Base-by-base conservation (phyloP, 2,888 invertebrate species). In the Schizaphis graminum region DNA sequence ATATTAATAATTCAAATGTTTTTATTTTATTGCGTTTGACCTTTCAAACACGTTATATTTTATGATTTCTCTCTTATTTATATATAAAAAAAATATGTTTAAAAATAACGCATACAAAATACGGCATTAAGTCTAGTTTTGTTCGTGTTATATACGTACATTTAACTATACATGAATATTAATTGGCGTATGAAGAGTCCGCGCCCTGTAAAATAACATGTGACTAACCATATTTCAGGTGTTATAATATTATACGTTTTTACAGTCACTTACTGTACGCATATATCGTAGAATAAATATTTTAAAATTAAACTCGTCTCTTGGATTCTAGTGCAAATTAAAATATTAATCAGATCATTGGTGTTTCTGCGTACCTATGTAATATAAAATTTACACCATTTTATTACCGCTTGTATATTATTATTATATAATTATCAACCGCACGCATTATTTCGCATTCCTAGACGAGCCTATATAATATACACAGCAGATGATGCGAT, bases 281-380 rank as follows among this genome's bases (percentile, higher is more conserved):
- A 35, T 77, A 35, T 21, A 77, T 21, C 2, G 77, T 8, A 77
- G 35, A 16, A 35, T 16, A 77, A 35, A 8, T 35, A 21, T 35
- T 67, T 35, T 77, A 35, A 77, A 35, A 21, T 77, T 77, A 35
- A 16, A 67, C 35, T 67, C 67, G 67, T n/a, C 61, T 67, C n/a
- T 4, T 67, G 67, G 67, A 67, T 67, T 67, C 35, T 77, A 35
- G 77, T 77, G 35, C 77, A 35, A 77, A 35, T 35, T 77, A 77
- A 77, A 77, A 77, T 77, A 77, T 77, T 77, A 77, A 77, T 77
- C 77, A 77, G 77, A 77, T 77, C 77, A 77, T 77, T 35, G 35
- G 35, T 21, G 35, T 77, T 77, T 77, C 35, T 35, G n/a, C 67
- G 35, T 67, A 28, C 1, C 0, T 5, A 1, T 5, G 0, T 35